phyloP scores from a whole-genome alignment of 2,797 vertebrate genomes.

The Apogon hyalosoma region DNA sequence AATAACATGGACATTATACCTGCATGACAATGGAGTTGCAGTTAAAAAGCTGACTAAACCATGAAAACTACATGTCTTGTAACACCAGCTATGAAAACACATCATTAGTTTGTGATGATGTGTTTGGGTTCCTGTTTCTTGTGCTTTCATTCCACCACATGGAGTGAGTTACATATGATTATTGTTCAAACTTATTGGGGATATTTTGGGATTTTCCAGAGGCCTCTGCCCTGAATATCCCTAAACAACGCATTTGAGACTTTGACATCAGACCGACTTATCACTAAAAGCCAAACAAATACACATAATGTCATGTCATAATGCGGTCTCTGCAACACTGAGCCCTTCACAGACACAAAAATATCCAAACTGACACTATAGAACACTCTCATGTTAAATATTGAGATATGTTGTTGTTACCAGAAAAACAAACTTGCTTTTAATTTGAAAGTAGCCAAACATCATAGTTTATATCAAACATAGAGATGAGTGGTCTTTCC shows the following conservation, averaged over 20 bases:
- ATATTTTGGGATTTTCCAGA: slow-evolving; percentile 1
- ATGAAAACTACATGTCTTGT: background rate
- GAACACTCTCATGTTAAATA: background rate
- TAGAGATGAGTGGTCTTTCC: background rate
- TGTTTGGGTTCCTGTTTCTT: background rate
- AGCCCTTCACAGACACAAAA: slow-evolving; percentile 2
- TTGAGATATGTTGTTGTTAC: too few relatives aligned
- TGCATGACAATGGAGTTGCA: background rate
- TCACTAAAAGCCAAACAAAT: slow-evolving; percentile 12
- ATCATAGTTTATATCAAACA: too few relatives aligned
- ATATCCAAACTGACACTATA: slow-evolving; percentile 9
- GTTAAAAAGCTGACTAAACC: background rate
- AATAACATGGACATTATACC: background rate
- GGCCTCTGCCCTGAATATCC: background rate
- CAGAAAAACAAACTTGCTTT: too few relatives aligned
- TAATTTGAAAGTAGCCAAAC: background rate
- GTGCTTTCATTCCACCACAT: too few relatives aligned
- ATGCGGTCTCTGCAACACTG: background rate
- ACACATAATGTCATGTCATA: background rate
- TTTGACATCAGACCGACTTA: background rate
- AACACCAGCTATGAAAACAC: background rate
- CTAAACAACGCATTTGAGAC: background rate
- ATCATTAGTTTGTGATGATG: background rate
- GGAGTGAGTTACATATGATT: background rate
- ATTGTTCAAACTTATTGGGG: background rate